phyloP scores from a whole-genome alignment of 1,140 invertebrate species.

The Aphelenchoides avenae region DNA sequence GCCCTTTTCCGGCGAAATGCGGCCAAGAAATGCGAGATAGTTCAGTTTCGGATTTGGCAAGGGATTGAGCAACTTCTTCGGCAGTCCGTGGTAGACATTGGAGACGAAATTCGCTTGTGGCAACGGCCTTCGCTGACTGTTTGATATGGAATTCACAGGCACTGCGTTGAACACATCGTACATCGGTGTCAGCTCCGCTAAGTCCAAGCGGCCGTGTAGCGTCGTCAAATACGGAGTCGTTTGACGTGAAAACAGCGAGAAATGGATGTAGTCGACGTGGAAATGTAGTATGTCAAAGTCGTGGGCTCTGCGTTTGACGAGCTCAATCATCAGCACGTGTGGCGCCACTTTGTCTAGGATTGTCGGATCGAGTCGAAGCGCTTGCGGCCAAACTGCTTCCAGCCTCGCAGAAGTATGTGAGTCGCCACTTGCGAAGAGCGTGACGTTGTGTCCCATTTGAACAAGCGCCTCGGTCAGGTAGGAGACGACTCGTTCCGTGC shows the following conservation, averaged over 20 bases:
- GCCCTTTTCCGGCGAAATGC: slow-evolving; percentile 11
- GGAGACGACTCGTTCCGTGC: slow-evolving; percentile 14
- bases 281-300: slow-evolving; percentile 22
- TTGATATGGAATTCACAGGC: slow-evolving; percentile 16
- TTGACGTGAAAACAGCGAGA: slow-evolving; percentile 11
- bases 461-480: slow-evolving; percentile 12
- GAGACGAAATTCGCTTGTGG: slow-evolving; percentile 7
- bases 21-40: slow-evolving; percentile 21
- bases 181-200: not conserved
- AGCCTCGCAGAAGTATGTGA: slow-evolving; percentile 11
- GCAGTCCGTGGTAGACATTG: slow-evolving; percentile 9
- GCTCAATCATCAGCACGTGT: slow-evolving; percentile 13
- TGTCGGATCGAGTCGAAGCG: not conserved
- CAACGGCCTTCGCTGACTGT: slow-evolving; percentile 4
- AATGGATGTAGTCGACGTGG: slow-evolving; percentile 8
- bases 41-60: slow-evolving; percentile 3
- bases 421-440: not conserved
- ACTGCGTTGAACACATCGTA: slow-evolving; percentile 6
- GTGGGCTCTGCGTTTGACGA: slow-evolving; percentile 3
- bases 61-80: slow-evolving; percentile 4
- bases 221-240: slow-evolving; percentile 1
- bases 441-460: slow-evolving; percentile 14
- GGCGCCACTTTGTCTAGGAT: not conserved
- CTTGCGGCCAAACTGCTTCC: not conserved
- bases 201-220: slow-evolving; percentile 7